These are phyloP conservation scores for Camelus dromedarius DNA, from an alignment of 2,113 vertebrate species.

Conservation along the genomic window DNA sequence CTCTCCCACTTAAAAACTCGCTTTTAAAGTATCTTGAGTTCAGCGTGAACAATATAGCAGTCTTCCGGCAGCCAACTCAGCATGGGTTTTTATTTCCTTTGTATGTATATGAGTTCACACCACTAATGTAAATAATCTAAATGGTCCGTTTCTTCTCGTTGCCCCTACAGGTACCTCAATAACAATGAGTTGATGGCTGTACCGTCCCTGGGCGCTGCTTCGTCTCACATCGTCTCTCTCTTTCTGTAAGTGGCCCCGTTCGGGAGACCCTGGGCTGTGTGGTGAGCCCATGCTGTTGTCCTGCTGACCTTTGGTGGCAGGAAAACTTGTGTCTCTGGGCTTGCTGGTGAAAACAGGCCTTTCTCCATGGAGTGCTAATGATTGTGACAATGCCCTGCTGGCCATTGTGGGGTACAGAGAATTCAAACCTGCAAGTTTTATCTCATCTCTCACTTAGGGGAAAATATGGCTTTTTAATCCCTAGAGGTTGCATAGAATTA, in stretches of 20 bases:
- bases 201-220: constrained; percentile 91
- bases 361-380: background rate
- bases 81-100: background rate
- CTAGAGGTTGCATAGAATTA: background rate
- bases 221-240: constrained; percentile 88
- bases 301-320: background rate
- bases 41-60: background rate
- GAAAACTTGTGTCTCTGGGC: background rate
- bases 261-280: background rate
- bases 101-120: background rate
- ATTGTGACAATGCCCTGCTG: background rate
- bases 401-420: background rate
- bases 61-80: background rate
- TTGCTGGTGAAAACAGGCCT: background rate
- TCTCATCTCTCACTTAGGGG: background rate
- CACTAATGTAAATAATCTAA: background rate
- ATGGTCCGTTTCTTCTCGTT: background rate
- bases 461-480: background rate
- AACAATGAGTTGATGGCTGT: constrained; percentile 94
- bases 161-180: constrained; percentile 92
- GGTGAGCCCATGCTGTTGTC: rapidly evolving
- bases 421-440: background rate
- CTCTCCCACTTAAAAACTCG: background rate
- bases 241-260: constrained; percentile 92
- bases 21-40: background rate